These are phyloP conservation scores for Acleris laterana DNA, from an alignment of 2,888 invertebrate genomes.

Conservation along the genomic window DNA sequence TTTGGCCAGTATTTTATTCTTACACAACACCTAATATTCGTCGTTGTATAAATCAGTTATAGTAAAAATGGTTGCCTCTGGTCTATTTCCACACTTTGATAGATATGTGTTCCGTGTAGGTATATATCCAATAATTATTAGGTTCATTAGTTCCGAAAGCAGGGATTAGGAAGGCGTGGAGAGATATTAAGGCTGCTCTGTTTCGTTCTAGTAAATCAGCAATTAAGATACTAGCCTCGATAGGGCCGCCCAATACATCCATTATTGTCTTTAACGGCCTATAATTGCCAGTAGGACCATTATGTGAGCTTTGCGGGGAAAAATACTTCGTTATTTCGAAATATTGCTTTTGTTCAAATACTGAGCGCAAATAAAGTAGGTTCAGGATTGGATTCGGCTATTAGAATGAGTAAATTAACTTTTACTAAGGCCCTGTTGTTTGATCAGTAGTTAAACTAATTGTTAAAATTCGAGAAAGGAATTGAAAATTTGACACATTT, in stretches of 20 bases:
- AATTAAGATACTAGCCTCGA: constrained; percentile 71
- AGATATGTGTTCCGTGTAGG: constrained; percentile 9
- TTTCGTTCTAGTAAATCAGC: constrained; percentile 60
- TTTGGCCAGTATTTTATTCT: no score
- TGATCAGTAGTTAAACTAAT: no score
- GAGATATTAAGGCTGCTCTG: constrained; percentile 32
- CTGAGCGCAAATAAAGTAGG: constrained; percentile 18
- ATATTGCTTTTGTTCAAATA: constrained; percentile 39
- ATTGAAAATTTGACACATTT: no score
- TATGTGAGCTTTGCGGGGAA: constrained; percentile 58
- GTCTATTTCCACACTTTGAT: no score
- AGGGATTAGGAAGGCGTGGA: constrained; percentile 41
- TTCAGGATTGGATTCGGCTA: constrained; percentile 17
- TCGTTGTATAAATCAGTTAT: no score
- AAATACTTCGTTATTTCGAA: constrained; percentile 60
- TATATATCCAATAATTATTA: constrained; percentile 12
- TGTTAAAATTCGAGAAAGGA: no score
- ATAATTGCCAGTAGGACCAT: constrained; percentile 62
- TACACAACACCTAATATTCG: no score
- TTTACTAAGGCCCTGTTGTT: no score
- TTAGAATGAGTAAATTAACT: no score
- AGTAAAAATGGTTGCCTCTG: no score
- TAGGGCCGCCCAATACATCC: constrained; percentile 58
- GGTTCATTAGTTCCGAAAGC: constrained; percentile 39
- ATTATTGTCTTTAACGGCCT: constrained; percentile 65